These are phyloP conservation scores for Podarcis siculus DNA, from an alignment of 2,797 vertebrate genomes.

Conservation along the genomic window DNA sequence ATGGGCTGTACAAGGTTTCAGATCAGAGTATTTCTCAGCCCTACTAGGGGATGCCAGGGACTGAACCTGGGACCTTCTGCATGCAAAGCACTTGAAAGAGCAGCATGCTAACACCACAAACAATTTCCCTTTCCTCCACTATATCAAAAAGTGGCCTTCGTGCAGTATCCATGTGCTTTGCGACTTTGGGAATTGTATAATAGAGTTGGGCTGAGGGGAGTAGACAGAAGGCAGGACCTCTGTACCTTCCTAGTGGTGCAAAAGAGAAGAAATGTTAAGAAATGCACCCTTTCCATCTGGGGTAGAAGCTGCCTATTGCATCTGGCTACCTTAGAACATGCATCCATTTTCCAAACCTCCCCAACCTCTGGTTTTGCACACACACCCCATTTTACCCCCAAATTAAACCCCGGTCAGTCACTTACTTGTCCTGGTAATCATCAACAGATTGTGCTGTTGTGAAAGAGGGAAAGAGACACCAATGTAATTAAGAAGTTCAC, in stretches of 20 bases:
- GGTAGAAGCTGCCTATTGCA: neutral
- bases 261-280: neutral
- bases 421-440: constrained; percentile 36
- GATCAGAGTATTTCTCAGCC: neutral
- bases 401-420: neutral
- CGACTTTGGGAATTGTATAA: no score
- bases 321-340: neutral
- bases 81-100: neutral
- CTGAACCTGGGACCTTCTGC: neutral
- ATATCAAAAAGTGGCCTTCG: neutral
- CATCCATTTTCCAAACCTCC: neutral
- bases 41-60: no score
- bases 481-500: neutral
- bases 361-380: neutral
- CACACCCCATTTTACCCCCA: no score
- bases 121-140: neutral
- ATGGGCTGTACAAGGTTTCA: neutral
- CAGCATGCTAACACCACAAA: neutral
- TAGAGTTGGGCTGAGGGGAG: neutral
- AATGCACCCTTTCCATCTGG: neutral
- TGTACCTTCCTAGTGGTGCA: neutral
- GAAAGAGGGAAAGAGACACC: neutral
- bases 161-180: neutral
- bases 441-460: constrained; percentile 10
- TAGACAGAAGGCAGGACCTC: no score